Base-by-base conservation (phyloP, 2,113 vertebrate species). In the Prionailurus bengalensis region DNA sequence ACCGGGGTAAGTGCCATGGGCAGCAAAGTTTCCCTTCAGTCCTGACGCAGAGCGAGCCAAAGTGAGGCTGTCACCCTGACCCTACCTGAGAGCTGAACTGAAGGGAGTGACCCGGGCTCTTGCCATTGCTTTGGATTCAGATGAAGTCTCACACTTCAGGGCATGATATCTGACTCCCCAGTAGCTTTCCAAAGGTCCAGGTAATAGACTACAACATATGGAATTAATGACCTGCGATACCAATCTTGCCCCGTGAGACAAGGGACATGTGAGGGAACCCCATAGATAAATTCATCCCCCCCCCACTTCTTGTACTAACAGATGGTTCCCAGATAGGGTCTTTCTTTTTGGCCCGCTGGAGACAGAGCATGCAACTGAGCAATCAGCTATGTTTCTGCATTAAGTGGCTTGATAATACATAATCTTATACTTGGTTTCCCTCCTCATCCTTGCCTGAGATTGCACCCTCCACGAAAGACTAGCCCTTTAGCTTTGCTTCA, bases 1-100 rank as follows among this genome's bases (percentile, higher is more conserved):
- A 25, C 1, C 5, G 68, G 10, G 7, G 1, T 55, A 16, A 51
- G 11, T 7, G 1, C 4, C 42, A 27, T 11, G 1, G 8, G 3
- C 0, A 5, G 27, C 4, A 36, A 36, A 25, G 5, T 1, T n/a
- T 63, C 10, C 2, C 33, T 82, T 71, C 7, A 5, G 9, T 27
- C 29, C 48, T 29, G 33, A 31, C 10, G 11, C 31, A 53, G 31
- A 63, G 53, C 3, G 16, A 71, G 11, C 15, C 8, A 29, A 17
- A 19, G 21, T 0, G 3, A 27, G 4, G 19, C 12, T 65, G 55
- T 4, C 63, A 29, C 0, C 0, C 16, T 65, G 5, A 33, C 12
- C 7, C 10, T 36, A 23, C 23, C 16, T 27, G 16, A 25, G 31
- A 61, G 5, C 27, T 2, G 9, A 4, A 0, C 39, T 25, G 45